These are phyloP conservation scores for Stegastes partitus DNA, from an alignment of 2,113 vertebrate species.

Conservation along the genomic window DNA sequence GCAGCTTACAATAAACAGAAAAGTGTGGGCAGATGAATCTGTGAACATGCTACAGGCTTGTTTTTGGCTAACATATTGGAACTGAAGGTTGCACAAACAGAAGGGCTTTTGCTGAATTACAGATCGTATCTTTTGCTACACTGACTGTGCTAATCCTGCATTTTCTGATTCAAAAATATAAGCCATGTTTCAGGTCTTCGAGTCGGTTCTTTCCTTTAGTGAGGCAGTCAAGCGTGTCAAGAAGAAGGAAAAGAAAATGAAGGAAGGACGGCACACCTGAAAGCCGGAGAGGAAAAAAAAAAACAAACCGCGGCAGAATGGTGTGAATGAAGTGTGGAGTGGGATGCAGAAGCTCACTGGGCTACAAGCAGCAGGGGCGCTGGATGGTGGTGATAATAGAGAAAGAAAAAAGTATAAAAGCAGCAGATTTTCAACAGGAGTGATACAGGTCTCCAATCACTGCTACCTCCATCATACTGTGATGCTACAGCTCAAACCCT, in stretches of 20 bases:
- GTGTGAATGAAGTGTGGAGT: constrained; percentile 43
- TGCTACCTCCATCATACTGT: neutral
- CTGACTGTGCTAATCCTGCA: neutral
- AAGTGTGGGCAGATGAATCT: neutral
- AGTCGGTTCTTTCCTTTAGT: constrained; percentile 8
- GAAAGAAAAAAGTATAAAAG: constrained; percentile 25
- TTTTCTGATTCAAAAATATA: constrained; percentile 21
- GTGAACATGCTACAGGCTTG: neutral
- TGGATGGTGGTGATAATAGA: constrained; percentile 27
- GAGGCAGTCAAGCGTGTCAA: constrained; percentile 42
- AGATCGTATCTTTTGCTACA: constrained; percentile 10
- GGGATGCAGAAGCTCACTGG: constrained; percentile 31
- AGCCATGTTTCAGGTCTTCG: neutral
- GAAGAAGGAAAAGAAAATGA: constrained; percentile 35
- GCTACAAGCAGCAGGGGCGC: constrained; percentile 37
- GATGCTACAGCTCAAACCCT: neutral
- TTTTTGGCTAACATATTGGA: neutral
- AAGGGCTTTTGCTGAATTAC: constrained; percentile 13
- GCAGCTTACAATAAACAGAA: neutral
- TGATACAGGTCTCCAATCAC: constrained; percentile 5
- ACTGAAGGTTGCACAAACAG: constrained; percentile 5
- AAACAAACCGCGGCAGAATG: constrained; percentile 32
- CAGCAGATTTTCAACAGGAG: constrained; percentile 13
- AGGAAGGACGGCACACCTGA: constrained; percentile 32
- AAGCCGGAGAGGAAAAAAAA: constrained; percentile 35